These are phyloP conservation scores for Camarhynchus parvulus DNA, from an alignment of 2,113 vertebrate species.

Conservation along the genomic window DNA sequence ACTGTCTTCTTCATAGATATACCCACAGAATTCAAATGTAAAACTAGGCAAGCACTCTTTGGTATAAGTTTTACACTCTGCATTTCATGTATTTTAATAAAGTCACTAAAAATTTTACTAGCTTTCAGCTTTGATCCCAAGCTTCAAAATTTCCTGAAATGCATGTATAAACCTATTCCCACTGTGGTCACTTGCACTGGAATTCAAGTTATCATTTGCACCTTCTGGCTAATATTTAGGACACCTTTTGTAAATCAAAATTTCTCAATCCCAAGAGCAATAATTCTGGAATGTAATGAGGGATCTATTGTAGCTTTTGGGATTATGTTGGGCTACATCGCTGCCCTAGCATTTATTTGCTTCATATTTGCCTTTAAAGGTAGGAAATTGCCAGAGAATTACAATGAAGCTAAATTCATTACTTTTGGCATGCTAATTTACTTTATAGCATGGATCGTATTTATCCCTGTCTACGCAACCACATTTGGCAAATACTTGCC, in stretches of 20 bases:
- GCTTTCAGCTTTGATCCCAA: constrained; percentile 87
- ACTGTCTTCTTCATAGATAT: constrained; percentile 83
- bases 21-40: constrained; percentile 80
- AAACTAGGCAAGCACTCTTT: constrained; percentile 83
- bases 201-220: constrained; percentile 79
- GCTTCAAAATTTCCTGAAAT: constrained; percentile 76
- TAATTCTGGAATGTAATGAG: constrained; percentile 84
- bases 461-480: constrained; percentile 84
- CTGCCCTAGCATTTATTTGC: constrained; percentile 82
- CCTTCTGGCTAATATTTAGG: constrained; percentile 80
- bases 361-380: constrained; percentile 89
- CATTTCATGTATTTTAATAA: constrained; percentile 88
- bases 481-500: constrained; percentile 85
- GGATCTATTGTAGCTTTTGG: constrained; percentile 83
- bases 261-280: constrained; percentile 52
- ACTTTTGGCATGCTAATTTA: constrained; percentile 92
- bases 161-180: constrained; percentile 77
- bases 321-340: constrained; percentile 84
- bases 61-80: constrained; percentile 88
- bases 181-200: constrained; percentile 76
- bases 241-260: constrained; percentile 73
- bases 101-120: constrained; percentile 88
- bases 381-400: constrained; percentile 87
- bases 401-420: constrained; percentile 91
- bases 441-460: constrained; percentile 89